Conservation (phyloP, 2,797 vertebrate genomes). For the Chiloscyllium punctatum region DNA sequence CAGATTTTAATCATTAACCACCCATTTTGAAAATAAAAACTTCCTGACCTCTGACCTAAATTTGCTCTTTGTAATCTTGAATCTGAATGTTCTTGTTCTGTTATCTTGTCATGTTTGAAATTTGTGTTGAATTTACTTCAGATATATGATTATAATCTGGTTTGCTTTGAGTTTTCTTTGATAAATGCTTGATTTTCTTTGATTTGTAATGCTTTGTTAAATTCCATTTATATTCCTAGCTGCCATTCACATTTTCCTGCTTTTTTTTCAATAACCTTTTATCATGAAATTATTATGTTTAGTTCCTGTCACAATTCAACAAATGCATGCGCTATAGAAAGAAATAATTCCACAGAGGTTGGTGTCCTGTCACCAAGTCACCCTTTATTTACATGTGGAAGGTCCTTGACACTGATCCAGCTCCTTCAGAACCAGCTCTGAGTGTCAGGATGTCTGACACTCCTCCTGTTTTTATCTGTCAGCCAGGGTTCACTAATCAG, state of each 20-base stretch:
- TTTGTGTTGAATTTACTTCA: neutral
- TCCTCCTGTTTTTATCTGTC: no score
- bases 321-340: neutral
- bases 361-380: no score
- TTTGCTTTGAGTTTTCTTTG: neutral
- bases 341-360: no score
- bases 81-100: neutral
- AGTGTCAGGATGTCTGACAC: no score
- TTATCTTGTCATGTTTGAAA: neutral
- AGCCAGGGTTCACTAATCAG: no score
- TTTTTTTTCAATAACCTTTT: neutral
- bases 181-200: neutral
- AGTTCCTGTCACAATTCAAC: neutral
- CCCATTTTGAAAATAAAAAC: neutral
- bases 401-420: no score
- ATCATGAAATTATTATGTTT: neutral
- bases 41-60: neutral
- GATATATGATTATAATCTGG: neutral
- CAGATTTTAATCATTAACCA: neutral
- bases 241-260: neutral
- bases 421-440: no score
- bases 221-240: neutral
- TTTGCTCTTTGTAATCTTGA: neutral
- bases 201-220: neutral
- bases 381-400: no score